Percentiles rank a stretch among this genome's conserved stretches.
phyloP scores from a whole-genome alignment of 2,113 vertebrate genomes.

The Antigone vipio region DNA sequence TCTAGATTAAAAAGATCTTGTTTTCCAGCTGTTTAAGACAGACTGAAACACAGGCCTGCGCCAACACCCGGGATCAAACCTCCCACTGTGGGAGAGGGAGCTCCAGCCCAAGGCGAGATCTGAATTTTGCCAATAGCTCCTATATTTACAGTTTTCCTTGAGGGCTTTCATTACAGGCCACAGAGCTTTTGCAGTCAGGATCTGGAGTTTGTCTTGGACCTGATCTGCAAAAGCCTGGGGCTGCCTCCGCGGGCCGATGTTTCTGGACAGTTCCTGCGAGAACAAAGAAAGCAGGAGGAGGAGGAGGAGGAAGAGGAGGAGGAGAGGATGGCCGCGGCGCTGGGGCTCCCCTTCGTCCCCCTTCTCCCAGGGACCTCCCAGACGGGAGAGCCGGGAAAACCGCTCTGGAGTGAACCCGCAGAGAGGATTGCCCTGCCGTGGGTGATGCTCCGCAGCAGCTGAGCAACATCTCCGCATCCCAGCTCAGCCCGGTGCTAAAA shows the following conservation, averaged over 20 bases:
- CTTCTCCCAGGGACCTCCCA: neutral
- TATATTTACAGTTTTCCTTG: slow-evolving; percentile 33
- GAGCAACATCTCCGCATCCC: neutral
- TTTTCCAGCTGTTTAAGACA: slow-evolving; percentile 1
- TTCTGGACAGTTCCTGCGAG: neutral
- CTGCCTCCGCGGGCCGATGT: neutral
- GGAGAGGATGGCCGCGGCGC: accelerated
- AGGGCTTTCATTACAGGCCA: slow-evolving; percentile 22
- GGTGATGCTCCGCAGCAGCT: accelerated
- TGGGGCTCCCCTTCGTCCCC: neutral
- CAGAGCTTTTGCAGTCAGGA: neutral
- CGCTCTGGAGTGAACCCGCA: accelerated
- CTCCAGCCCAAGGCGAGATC: neutral
- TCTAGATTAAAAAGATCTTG: neutral
- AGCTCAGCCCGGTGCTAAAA: neutral
- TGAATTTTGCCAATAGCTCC: slow-evolving; percentile 12
- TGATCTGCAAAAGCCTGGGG: neutral
- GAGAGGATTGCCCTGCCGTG: neutral
- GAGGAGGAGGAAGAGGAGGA: neutral
- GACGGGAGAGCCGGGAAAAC: accelerated
- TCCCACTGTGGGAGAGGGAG: slow-evolving; percentile 1
- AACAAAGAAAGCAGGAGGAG: neutral
- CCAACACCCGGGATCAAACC: neutral
- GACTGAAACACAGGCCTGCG: neutral
- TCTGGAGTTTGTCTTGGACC: slow-evolving; percentile 63